phyloP scores from a whole-genome alignment of 1,140 invertebrate species.

The Lepidurus couesii region DNA sequence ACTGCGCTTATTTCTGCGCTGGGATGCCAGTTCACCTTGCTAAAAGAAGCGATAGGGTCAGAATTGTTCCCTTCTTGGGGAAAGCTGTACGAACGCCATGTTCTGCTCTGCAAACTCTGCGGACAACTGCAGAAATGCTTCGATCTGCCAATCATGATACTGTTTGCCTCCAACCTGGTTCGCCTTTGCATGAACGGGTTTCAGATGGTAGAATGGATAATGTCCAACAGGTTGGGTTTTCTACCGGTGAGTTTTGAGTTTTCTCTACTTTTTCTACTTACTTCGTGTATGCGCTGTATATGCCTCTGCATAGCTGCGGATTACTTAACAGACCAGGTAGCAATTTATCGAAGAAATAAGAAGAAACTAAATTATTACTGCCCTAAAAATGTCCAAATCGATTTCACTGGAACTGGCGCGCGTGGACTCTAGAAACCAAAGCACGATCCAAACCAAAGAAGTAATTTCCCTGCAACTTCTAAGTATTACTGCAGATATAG shows the following conservation, averaged over 20 bases:
- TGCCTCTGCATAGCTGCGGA: constrained; percentile 7
- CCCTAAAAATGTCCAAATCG: neutral
- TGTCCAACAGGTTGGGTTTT: neutral
- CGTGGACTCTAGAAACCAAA: neutral
- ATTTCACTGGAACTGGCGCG: neutral
- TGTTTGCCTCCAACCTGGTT: neutral
- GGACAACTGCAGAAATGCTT: neutral
- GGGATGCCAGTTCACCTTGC: neutral
- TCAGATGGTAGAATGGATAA: neutral
- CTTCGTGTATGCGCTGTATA: neutral
- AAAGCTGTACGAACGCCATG: neutral
- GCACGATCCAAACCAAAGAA: neutral
- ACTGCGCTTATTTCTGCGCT: neutral
- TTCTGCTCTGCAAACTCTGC: neutral
- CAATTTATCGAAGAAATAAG: neutral
- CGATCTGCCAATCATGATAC: neutral
- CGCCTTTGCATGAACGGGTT: neutral
- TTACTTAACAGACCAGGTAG: neutral
- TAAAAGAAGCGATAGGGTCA: neutral
- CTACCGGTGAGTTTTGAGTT: neutral
- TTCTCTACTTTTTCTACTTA: neutral
- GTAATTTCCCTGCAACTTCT: neutral
- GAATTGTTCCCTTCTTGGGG: neutral
- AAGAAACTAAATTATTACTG: neutral
- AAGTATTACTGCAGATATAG: neutral